Percentiles rank a stretch among this genome's conserved stretches.
phyloP scores from a whole-genome alignment of 2,888 invertebrate genomes.

The Odontocolon sp. region DNA sequence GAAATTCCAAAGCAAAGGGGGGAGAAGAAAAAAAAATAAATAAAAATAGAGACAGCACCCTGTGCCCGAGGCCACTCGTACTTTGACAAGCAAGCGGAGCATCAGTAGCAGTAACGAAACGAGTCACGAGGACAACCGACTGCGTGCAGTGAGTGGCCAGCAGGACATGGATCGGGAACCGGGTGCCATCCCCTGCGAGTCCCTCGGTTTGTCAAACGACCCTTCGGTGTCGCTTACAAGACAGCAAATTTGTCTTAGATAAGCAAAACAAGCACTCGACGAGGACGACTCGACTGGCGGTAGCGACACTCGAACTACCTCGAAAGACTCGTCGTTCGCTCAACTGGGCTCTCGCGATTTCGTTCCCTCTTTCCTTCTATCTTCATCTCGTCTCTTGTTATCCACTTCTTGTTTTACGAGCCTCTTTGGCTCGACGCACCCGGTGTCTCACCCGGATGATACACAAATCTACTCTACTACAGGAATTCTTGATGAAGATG shows the following conservation, averaged over 20 bases:
- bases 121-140: conserved; percentile 28
- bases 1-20: not conserved
- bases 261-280: conserved; percentile 77
- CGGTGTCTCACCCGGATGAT: conserved; percentile 10
- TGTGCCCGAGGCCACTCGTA: conserved; percentile 21
- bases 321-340: conserved; percentile 18
- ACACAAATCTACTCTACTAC: conserved; percentile 13
- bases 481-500: conserved; percentile 29
- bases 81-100: too few relatives aligned
- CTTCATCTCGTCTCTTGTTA: conserved; percentile 45
- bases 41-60: not conserved
- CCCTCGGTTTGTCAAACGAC: conserved; percentile 77
- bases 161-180: conserved; percentile 31
- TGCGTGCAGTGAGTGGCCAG: conserved; percentile 43
- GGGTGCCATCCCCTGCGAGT: conserved; percentile 66
- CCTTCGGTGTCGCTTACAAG: conserved; percentile 78
- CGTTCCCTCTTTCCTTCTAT: conserved; percentile 30
- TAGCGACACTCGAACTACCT: too few relatives aligned
- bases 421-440: not conserved
- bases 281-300: conserved; percentile 39
- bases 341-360: conserved; percentile 7
- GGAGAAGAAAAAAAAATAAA: not conserved
- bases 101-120: conserved; percentile 37
- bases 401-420: conserved; percentile 55
- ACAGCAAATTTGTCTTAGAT: conserved; percentile 80